Evolutionary conservation across 2,888 invertebrate species (phyloP).

Genomic region (Drosophila siamana): DNA sequence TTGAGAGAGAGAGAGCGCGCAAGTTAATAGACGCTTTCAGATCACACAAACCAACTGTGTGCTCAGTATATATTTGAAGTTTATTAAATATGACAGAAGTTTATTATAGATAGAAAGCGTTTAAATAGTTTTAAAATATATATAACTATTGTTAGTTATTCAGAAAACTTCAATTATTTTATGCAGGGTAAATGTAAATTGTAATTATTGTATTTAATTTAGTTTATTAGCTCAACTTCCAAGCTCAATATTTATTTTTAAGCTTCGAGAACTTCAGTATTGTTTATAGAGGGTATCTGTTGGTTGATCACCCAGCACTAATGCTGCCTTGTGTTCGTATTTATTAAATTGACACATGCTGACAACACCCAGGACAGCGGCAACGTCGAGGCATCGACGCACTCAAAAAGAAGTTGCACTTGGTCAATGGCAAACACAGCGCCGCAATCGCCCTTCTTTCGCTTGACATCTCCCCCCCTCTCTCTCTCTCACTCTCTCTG

Average conservation of each 20-base stretch:
- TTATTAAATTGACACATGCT: conserved; percentile 79
- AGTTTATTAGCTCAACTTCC: too few species aligned
- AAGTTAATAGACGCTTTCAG: too few species aligned
- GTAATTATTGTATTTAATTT: too few species aligned
- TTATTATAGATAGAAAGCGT: too few species aligned
- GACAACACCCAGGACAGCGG: conserved; percentile 51
- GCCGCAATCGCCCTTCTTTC: neutral
- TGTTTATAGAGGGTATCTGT: neutral
- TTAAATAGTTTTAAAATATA: too few species aligned
- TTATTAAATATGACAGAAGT: too few species aligned
- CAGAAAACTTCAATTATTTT: too few species aligned
- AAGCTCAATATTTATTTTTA: too few species aligned
- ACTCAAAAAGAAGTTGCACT: conserved; percentile 24
- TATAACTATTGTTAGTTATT: too few species aligned
- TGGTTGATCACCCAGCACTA: neutral
- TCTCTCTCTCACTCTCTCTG: neutral
- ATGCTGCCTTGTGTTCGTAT: conserved; percentile 19
- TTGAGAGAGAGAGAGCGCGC: neutral
- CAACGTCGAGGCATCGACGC: conserved; percentile 9
- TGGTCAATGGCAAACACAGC: conserved; percentile 3
- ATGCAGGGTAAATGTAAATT: too few species aligned
- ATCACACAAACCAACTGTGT: too few species aligned
- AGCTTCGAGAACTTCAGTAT: neutral
- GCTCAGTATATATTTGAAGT: too few species aligned
- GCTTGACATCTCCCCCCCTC: neutral